Conservation (phyloP, 2,888 invertebrate genomes). For the Mimachlamys varia region DNA sequence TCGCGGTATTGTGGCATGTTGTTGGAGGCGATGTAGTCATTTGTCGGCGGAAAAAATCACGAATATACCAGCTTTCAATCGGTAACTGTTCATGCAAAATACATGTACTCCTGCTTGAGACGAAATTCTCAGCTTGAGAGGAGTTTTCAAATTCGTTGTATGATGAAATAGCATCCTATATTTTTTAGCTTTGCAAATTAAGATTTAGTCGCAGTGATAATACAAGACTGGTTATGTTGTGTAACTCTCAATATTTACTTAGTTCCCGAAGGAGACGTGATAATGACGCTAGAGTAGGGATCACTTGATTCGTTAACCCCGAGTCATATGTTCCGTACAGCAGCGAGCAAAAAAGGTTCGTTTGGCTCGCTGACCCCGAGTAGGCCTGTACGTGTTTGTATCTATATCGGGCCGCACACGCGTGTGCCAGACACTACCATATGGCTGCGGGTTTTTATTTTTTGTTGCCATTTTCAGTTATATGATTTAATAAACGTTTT, state of each 20-base stretch:
- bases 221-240: no score
- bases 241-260: no score
- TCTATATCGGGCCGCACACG: slow-evolving; percentile 25
- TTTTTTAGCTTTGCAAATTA: neutral
- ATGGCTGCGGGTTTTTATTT: neutral
- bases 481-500: slow-evolving; percentile 3
- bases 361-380: neutral
- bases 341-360: neutral
- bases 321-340: neutral
- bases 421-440: slow-evolving; percentile 15
- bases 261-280: neutral
- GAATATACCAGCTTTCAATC: neutral
- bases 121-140: neutral
- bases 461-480: slow-evolving; percentile 34
- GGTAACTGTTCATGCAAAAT: neutral
- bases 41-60: neutral
- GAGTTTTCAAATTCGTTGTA: neutral
- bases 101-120: neutral
- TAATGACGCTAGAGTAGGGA: neutral
- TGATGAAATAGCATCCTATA: neutral
- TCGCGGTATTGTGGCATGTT: slow-evolving; percentile 27
- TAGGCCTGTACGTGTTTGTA: neutral
- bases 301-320: neutral
- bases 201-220: no score
- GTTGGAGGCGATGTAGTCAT: neutral